Conservation (phyloP, 2,888 invertebrate genomes). For the Hyles lineata region DNA sequence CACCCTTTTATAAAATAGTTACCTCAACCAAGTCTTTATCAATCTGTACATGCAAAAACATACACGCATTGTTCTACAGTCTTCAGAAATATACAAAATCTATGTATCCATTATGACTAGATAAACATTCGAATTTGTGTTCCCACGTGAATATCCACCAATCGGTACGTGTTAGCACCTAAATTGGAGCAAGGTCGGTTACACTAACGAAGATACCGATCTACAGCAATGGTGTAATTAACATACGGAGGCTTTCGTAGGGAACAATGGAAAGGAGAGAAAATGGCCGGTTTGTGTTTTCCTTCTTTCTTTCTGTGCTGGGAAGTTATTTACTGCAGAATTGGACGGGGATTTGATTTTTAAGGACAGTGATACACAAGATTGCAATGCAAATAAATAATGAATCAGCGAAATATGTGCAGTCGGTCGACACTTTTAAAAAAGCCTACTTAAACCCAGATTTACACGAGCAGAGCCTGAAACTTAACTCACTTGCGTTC, state of each 20-base stretch:
- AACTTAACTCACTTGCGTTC: no score
- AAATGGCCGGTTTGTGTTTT: background rate
- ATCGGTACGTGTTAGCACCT: background rate
- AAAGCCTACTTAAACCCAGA: no score
- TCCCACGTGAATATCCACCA: background rate
- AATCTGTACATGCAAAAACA: background rate
- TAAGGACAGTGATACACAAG: no score
- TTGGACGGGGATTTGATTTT: no score
- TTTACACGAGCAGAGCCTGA: no score
- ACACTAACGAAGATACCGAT: background rate
- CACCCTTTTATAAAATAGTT: background rate
- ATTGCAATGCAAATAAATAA: no score
- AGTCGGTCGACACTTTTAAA: no score
- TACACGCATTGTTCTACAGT: background rate
- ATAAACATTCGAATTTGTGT: constrained; percentile 18
- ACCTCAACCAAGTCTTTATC: background rate
- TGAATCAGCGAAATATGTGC: no score
- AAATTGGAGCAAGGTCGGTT: constrained; percentile 14
- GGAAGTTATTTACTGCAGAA: no score
- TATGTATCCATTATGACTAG: background rate
- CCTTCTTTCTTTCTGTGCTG: background rate
- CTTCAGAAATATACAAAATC: background rate
- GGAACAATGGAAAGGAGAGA: background rate
- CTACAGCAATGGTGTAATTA: background rate
- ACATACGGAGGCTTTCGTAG: background rate